Evolutionary conservation across 2,888 invertebrate species (phyloP), one percentile per base, ranked within the genome.

Genomic region (Dusona sp.): DNA sequence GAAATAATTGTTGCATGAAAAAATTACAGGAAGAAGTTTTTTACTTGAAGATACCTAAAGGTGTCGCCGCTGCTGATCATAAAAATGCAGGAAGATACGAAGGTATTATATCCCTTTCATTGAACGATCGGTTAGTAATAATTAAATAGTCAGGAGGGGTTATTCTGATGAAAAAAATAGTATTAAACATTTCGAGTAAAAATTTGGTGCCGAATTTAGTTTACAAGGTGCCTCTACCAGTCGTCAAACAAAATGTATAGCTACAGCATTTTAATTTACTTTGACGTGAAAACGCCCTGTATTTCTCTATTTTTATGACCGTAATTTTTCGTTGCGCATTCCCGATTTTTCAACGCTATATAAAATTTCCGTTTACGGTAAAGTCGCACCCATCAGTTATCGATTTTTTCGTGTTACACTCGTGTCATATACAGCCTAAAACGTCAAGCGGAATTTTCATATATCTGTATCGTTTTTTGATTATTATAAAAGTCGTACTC

Each of bases 401-500:
- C 57, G 38, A 77, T 84, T 68, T 70, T 64, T 65, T 67, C 38
- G 42, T 61, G 42, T 72, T 48, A 38, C 25, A 42, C 57, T 33
- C 33, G 6, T 70, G 64, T 36, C 19, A 33, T 4, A 36, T 65
- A 74, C 6, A 70, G 61, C 38, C 45, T 19, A 48, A 64, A 70
- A 68, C 29, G 57, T 51, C 33, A n/a, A 11, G 48, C 36, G 19
- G 57, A 42, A 57, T 54, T n/a, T 57, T 67, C 29, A 38, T 48
- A 42, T 48, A 65, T 68, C n/a, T 54, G 29, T 38, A 82, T n/a
- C 48, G 61, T 65, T 75, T 83, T 74, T 75, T 87, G 83, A 79
- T 87, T 78, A 85, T 87, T 85, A 88, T 82, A 84, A 86, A 87
- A 87, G 87, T 87, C 83, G 86, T 84, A 81, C 84, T 86, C 83